A percentile compares a stretch with the other conserved stretches of the same genome.
Evolutionary conservation across 2,888 invertebrate species (phyloP).

Genomic region (Argynnis bischoffii): DNA sequence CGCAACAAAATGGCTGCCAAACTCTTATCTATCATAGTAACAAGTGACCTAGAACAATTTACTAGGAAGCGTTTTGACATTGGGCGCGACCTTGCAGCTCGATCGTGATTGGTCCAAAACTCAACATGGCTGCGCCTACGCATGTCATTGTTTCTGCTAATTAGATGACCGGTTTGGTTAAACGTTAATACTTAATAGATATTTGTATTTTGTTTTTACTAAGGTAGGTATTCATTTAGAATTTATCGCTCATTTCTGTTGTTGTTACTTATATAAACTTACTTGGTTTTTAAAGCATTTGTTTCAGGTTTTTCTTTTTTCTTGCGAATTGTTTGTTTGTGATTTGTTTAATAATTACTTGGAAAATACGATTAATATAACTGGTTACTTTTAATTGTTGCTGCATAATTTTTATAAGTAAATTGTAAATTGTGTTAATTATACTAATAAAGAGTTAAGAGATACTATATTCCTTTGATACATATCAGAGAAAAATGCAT

Average conservation of each 20-base stretch:
- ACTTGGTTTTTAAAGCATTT: too few species aligned
- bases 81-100: conserved; percentile 70
- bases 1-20: conserved; percentile 70
- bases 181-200: conserved; percentile 17
- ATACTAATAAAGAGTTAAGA: too few species aligned
- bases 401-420: too few species aligned
- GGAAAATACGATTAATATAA: too few species aligned
- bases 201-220: conserved; percentile 1
- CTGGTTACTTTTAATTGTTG: too few species aligned
- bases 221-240: background rate
- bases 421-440: too few species aligned
- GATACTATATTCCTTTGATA: too few species aligned
- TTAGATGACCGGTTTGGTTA: conserved; percentile 73
- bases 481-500: too few species aligned
- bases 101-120: conserved; percentile 64
- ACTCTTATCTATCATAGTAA: conserved; percentile 69
- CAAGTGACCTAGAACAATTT: conserved; percentile 68
- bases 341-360: too few species aligned
- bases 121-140: conserved; percentile 72
- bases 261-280: too few species aligned
- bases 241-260: background rate
- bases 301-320: too few species aligned
- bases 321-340: too few species aligned
- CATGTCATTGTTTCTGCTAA: conserved; percentile 74
- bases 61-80: conserved; percentile 81